A percentile compares a stretch with the other conserved stretches of the same genome.
Evolutionary conservation across 2,797 vertebrate genomes (phyloP).

Genomic region (Myotis planiceps): DNA sequence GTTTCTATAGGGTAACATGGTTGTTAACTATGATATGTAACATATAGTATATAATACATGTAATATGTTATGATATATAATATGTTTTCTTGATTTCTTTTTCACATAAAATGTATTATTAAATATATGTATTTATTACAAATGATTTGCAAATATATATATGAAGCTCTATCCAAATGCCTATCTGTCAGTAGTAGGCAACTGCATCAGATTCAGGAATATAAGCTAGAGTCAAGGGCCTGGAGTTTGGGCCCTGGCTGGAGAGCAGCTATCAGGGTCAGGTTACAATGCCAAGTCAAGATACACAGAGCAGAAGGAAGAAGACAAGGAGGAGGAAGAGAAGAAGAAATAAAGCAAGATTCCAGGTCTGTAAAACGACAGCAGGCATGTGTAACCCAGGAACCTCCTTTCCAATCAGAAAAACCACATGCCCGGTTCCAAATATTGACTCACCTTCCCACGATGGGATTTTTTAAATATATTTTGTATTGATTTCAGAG

Average conservation of each 20-base stretch:
- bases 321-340: not conserved
- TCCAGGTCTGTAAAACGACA: not conserved
- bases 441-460: not conserved
- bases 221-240: not conserved
- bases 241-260: not conserved
- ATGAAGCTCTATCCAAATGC: not conserved
- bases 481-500: too few species aligned
- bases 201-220: not conserved
- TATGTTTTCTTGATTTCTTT: not conserved
- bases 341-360: not conserved
- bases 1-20: not conserved
- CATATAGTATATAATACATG: not conserved
- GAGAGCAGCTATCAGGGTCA: not conserved
- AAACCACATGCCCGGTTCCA: not conserved
- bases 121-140: not conserved
- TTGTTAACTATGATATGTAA: not conserved
- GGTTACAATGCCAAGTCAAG: not conserved
- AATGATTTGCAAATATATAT: not conserved
- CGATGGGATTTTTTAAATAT: not conserved
- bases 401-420: not conserved
- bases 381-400: not conserved
- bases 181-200: not conserved
- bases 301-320: not conserved
- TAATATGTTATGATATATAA: not conserved
- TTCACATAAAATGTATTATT: not conserved